These are phyloP conservation scores for Coturnix japonica DNA, from an alignment of 2,113 vertebrate species.

Conservation along the genomic window DNA sequence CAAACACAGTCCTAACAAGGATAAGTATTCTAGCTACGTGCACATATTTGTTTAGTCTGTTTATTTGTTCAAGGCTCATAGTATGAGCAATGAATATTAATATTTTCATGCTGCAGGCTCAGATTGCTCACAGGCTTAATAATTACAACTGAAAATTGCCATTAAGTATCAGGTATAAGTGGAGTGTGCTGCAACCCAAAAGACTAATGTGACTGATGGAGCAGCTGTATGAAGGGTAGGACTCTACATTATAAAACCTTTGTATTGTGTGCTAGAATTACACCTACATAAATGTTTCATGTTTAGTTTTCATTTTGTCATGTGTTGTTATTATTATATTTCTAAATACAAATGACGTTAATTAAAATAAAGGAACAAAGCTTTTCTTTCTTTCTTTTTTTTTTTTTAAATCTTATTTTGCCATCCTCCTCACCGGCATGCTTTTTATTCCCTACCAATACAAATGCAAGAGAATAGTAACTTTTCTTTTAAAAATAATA, in stretches of 20 bases:
- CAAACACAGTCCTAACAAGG: neutral
- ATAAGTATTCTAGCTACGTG: neutral
- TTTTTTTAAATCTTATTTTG: neutral
- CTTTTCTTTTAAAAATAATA: neutral
- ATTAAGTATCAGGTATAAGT: neutral
- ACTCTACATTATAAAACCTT: neutral
- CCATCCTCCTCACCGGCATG: neutral
- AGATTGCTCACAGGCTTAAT: neutral
- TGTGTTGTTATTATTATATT: neutral
- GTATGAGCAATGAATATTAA: neutral
- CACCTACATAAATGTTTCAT: neutral
- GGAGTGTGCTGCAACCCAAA: neutral
- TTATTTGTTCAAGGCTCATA: neutral
- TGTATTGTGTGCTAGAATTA: neutral
- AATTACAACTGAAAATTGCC: neutral
- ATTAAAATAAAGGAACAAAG: neutral
- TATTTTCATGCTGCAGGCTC: neutral
- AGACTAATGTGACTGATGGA: neutral
- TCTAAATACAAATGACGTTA: neutral
- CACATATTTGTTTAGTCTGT: neutral
- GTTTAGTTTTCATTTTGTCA: neutral
- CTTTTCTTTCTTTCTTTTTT: neutral
- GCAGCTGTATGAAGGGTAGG: neutral
- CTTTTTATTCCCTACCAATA: neutral
- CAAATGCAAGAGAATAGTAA: neutral